phyloP scores from a whole-genome alignment of 2,888 invertebrate genomes.

The Leptinotarsa juncta region DNA sequence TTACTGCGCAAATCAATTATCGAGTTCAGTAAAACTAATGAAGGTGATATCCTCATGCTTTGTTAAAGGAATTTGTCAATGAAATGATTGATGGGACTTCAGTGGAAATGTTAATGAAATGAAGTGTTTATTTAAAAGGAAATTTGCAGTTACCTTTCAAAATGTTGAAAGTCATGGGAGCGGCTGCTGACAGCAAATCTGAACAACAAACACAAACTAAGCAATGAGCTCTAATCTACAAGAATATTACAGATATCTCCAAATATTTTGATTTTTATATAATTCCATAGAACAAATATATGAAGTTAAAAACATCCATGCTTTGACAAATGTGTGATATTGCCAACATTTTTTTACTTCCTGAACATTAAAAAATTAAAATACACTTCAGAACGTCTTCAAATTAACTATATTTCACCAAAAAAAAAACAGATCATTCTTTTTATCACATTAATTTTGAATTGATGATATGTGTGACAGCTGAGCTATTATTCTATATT shows the following conservation, averaged over 20 bases:
- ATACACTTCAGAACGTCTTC: too few relatives aligned
- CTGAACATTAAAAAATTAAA: too few relatives aligned
- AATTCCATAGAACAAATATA: too few relatives aligned
- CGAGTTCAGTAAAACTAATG: background rate
- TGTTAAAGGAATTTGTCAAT: slow-evolving; percentile 13
- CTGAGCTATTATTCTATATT: too few relatives aligned
- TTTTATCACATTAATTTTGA: too few relatives aligned
- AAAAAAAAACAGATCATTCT: too few relatives aligned
- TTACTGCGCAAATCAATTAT: background rate
- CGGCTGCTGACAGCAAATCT: slow-evolving; percentile 84
- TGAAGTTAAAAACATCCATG: too few relatives aligned
- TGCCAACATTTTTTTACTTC: too few relatives aligned
- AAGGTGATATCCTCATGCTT: background rate
- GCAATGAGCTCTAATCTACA: slow-evolving; percentile 66
- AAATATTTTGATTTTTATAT: slow-evolving; percentile 22
- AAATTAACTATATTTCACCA: too few relatives aligned
- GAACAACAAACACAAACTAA: slow-evolving; percentile 80
- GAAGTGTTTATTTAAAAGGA: slow-evolving; percentile 41
- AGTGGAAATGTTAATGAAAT: slow-evolving; percentile 9
- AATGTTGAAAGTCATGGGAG: slow-evolving; percentile 87
- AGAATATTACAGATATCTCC: slow-evolving; percentile 42
- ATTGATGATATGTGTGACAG: too few relatives aligned
- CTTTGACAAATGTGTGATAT: too few relatives aligned
- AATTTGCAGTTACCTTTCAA: slow-evolving; percentile 80
- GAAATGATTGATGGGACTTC: background rate